phyloP scores from a whole-genome alignment of 2,113 vertebrate genomes.

The Cranoglanis bouderius region DNA sequence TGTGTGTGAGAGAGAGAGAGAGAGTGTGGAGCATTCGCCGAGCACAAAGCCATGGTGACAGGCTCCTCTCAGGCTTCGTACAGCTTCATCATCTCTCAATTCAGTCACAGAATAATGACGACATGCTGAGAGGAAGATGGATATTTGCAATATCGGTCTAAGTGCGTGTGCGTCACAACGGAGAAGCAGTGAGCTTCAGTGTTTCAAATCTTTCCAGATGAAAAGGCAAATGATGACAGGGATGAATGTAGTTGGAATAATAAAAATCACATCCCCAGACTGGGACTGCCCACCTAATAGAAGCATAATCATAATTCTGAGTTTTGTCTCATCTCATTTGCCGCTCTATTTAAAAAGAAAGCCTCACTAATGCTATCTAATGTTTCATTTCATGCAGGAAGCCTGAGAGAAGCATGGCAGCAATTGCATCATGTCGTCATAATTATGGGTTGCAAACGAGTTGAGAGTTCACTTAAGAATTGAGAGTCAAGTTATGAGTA shows the following conservation, averaged over 20 bases:
- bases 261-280: not conserved
- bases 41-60: constrained; percentile 42
- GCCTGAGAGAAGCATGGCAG: not conserved
- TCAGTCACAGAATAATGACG: constrained; percentile 33
- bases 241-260: not conserved
- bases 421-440: not conserved
- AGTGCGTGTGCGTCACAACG: not conserved
- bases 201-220: constrained; percentile 21
- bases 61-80: constrained; percentile 19
- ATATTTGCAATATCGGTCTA: constrained; percentile 17
- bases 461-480: not conserved
- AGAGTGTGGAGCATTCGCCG: not conserved
- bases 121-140: constrained; percentile 20
- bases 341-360: not conserved
- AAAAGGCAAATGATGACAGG: not conserved
- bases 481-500: not conserved
- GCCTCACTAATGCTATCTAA: not conserved
- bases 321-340: not conserved
- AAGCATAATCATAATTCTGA: not conserved
- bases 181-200: not conserved
- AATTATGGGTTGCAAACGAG: not conserved
- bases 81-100: constrained; percentile 33
- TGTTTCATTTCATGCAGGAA: not conserved
- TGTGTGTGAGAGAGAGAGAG: not conserved
- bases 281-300: not conserved